A percentile compares a stretch with the other conserved stretches of the same genome.
Evolutionary conservation across 2,113 vertebrate genomes (phyloP).

Genomic region (Hippopotamus amphibius): DNA sequence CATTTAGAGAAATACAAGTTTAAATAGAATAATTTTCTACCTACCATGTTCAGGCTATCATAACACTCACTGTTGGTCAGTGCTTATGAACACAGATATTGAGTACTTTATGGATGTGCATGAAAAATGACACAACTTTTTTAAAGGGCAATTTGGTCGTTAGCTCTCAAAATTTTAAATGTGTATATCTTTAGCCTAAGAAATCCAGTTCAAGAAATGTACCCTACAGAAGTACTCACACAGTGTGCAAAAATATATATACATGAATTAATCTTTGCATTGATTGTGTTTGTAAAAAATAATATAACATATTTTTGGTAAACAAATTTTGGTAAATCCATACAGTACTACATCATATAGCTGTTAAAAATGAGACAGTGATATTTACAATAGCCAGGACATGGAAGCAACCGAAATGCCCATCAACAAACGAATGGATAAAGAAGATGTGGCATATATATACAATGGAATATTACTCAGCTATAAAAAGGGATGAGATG

Average conservation of each 20-base stretch:
- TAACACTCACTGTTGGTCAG: neutral
- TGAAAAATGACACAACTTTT: neutral
- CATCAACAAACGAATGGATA: too few relatives aligned
- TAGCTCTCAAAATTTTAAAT: neutral
- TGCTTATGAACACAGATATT: neutral
- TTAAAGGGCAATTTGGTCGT: neutral
- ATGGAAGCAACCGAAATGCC: too few relatives aligned
- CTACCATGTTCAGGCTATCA: neutral
- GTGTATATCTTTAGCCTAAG: neutral
- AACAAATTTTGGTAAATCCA: neutral
- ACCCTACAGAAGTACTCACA: neutral
- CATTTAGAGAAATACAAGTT: neutral
- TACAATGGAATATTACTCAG: too few relatives aligned
- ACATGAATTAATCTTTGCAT: neutral
- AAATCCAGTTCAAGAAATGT: neutral
- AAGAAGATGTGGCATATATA: too few relatives aligned
- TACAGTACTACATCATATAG: neutral
- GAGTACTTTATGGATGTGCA: neutral
- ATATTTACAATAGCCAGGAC: too few relatives aligned
- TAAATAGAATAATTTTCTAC: neutral
- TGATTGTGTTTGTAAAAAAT: neutral
- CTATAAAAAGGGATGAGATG: too few relatives aligned
- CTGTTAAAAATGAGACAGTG: neutral
- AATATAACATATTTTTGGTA: neutral
- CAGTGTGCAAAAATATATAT: neutral